These are phyloP conservation scores for Dromiciops gliroides DNA, from an alignment of 2,113 vertebrate species.

Conservation along the genomic window DNA sequence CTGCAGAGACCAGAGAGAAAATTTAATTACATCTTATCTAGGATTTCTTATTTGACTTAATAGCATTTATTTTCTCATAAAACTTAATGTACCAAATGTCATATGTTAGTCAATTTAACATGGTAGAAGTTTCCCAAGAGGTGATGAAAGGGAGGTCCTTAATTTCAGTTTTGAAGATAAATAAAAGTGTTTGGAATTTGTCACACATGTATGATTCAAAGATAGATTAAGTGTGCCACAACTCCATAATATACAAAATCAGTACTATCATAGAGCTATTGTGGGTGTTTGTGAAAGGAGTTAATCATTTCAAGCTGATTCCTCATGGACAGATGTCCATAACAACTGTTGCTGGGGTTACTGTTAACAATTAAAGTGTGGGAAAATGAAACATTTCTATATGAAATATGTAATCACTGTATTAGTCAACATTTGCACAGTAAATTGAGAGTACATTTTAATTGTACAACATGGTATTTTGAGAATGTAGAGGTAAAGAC, in stretches of 20 bases:
- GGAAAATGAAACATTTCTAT: constrained; percentile 46
- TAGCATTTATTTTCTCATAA: constrained; percentile 29
- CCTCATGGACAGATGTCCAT: constrained; percentile 33
- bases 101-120: constrained; percentile 5
- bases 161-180: constrained; percentile 43
- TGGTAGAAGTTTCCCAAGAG: constrained; percentile 18
- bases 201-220: constrained; percentile 16
- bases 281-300: constrained; percentile 16
- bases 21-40: constrained; percentile 33
- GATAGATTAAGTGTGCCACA: constrained; percentile 4
- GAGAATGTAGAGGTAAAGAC: neutral
- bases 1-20: neutral
- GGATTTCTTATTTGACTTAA: constrained; percentile 25
- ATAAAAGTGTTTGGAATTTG: constrained; percentile 12
- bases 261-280: constrained; percentile 34
- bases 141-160: neutral
- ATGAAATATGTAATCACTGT: constrained; percentile 9
- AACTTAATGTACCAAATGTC: constrained; percentile 26
- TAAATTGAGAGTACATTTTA: neutral
- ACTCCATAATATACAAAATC: neutral
- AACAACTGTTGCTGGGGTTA: constrained; percentile 54
- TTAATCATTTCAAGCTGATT: constrained; percentile 54
- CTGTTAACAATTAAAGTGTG: constrained; percentile 50
- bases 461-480: neutral
- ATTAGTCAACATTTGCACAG: neutral